These are phyloP conservation scores for Cybosia mesomella DNA, from an alignment of 2,888 invertebrate genomes.

Conservation along the genomic window DNA sequence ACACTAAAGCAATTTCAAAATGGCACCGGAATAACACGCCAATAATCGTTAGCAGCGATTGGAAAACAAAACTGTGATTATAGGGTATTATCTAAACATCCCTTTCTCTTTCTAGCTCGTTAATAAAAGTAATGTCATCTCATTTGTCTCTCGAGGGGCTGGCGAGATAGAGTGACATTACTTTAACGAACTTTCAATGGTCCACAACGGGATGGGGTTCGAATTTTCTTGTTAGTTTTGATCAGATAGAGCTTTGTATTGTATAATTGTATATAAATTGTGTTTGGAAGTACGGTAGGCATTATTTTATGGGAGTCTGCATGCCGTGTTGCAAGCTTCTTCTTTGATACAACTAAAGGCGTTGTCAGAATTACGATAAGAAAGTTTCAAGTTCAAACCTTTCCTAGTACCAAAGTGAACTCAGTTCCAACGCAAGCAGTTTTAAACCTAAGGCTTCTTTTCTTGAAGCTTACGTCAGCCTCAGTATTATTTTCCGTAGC, in stretches of 20 bases:
- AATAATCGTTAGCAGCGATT: constrained; percentile 89
- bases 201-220: constrained; percentile 69
- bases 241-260: constrained; percentile 53
- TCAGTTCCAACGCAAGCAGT: too few species aligned
- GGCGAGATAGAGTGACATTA: constrained; percentile 81
- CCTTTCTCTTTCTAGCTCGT: constrained; percentile 63
- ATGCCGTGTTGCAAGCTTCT: background rate
- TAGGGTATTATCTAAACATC: constrained; percentile 79
- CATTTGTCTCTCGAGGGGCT: constrained; percentile 74
- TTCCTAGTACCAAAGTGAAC: background rate
- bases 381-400: background rate
- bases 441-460: background rate
- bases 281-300: constrained; percentile 20
- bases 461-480: too few species aligned
- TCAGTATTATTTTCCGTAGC: too few species aligned
- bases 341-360: background rate
- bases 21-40: constrained; percentile 88
- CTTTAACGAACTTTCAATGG: constrained; percentile 87
- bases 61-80: constrained; percentile 91
- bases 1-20: constrained; percentile 85
- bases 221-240: constrained; percentile 56
- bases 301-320: background rate
- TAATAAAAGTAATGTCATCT: constrained; percentile 60
- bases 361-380: background rate
- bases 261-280: constrained; percentile 53